Conservation (phyloP, 2,888 invertebrate species). For the Ceraclea dissimilis region DNA sequence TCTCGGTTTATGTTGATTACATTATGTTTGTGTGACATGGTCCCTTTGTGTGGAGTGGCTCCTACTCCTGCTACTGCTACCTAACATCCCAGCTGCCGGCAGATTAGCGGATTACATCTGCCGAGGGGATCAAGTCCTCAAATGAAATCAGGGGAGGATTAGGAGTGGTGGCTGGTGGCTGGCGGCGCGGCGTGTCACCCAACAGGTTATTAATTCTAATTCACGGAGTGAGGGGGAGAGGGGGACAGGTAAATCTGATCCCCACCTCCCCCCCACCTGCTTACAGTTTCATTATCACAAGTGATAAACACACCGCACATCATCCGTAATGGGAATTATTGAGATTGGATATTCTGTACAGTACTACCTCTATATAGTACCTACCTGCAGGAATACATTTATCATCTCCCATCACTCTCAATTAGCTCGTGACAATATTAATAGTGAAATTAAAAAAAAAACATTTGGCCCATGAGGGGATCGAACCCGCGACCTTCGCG, state of each 20-base stretch:
- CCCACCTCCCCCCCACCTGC: background rate
- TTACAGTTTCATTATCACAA: too few species aligned
- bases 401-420: too few species aligned
- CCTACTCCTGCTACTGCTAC: background rate
- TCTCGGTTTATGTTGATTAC: too few species aligned
- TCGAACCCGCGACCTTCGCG: slow-evolving; percentile 26
- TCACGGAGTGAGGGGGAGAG: too few species aligned
- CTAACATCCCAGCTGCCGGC: background rate
- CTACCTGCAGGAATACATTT: too few species aligned
- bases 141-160: slow-evolving; percentile 17
- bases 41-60: background rate
- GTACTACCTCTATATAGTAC: too few species aligned
- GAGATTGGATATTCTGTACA: too few species aligned
- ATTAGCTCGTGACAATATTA: too few species aligned
- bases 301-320: too few species aligned
- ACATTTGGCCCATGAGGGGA: slow-evolving; percentile 19
- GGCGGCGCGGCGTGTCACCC: slow-evolving; percentile 10
- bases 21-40: background rate
- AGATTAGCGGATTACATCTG: slow-evolving; percentile 14
- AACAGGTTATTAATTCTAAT: slow-evolving; percentile 17
- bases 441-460: too few species aligned
- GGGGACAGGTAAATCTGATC: background rate
- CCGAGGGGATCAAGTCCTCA: slow-evolving; percentile 12
- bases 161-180: background rate
- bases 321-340: too few species aligned